These are phyloP conservation scores for Nothocercus julius DNA, from an alignment of 2,113 vertebrate genomes.

Conservation along the genomic window DNA sequence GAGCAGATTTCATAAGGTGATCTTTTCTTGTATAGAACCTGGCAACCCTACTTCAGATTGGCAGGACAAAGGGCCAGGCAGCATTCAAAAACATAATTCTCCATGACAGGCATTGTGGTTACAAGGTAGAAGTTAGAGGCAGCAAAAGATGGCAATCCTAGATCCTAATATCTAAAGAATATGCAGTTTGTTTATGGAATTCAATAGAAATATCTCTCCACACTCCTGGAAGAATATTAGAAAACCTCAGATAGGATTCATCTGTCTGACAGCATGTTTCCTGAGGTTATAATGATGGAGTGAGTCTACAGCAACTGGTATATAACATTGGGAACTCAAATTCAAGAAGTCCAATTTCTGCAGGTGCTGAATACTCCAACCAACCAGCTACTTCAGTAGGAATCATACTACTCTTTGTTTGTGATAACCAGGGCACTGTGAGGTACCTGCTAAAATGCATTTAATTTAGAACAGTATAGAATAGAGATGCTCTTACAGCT, in stretches of 20 bases:
- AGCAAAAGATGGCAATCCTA: background rate
- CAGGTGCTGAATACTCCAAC: background rate
- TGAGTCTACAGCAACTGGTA: background rate
- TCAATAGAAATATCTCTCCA: background rate
- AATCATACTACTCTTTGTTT: background rate
- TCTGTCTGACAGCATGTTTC: background rate
- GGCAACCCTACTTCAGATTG: background rate
- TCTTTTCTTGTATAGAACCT: background rate
- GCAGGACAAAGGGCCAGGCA: background rate
- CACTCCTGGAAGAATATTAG: background rate
- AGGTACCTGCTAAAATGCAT: background rate
- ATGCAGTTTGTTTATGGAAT: background rate
- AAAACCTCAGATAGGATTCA: background rate
- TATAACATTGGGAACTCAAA: background rate
- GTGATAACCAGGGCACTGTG: background rate
- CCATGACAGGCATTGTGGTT: accelerated
- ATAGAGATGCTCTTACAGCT: background rate
- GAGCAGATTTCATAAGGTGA: background rate
- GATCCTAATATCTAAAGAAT: background rate
- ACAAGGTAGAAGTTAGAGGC: background rate
- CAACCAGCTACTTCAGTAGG: background rate
- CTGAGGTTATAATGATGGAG: background rate
- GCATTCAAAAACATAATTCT: background rate
- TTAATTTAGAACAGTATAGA: background rate
- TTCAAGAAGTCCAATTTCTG: background rate